phyloP scores from a whole-genome alignment of 2,888 invertebrate species.

The Megaustenia siamemsis region DNA sequence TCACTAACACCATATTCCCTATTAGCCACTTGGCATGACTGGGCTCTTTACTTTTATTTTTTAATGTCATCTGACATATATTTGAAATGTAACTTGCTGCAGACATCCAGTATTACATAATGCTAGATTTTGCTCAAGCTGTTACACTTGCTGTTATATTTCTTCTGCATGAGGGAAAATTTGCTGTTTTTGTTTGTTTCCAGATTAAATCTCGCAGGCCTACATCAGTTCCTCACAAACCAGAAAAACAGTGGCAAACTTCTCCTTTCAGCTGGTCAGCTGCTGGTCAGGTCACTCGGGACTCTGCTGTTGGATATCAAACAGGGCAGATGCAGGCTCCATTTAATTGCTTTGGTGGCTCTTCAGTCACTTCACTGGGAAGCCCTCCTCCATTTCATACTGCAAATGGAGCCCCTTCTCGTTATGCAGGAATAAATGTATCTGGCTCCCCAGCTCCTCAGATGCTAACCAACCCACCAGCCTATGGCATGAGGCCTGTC shows the following conservation, averaged over 20 bases:
- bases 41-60: no score
- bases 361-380: slow-evolving; percentile 7
- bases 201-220: slow-evolving; percentile 51
- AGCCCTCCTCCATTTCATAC: not conserved
- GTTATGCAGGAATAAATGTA: slow-evolving; percentile 5
- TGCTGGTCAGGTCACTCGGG: slow-evolving; percentile 1
- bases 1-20: no score
- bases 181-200: not conserved
- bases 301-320: slow-evolving; percentile 28
- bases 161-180: no score
- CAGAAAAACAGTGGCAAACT: slow-evolving; percentile 44
- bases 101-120: no score
- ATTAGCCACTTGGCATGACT: no score
- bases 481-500: slow-evolving; percentile 44
- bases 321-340: not conserved
- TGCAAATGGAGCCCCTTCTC: slow-evolving; percentile 17
- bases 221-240: slow-evolving; percentile 42
- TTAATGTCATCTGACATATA: no score
- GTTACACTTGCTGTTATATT: not conserved
- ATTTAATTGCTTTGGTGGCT: slow-evolving; percentile 6
- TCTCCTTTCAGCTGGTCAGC: slow-evolving; percentile 43
- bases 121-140: no score
- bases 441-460: slow-evolving; percentile 5
- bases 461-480: slow-evolving; percentile 15
- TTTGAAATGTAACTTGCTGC: no score